phyloP scores from a whole-genome alignment of 2,113 vertebrate genomes.

The Regulus satrapa region DNA sequence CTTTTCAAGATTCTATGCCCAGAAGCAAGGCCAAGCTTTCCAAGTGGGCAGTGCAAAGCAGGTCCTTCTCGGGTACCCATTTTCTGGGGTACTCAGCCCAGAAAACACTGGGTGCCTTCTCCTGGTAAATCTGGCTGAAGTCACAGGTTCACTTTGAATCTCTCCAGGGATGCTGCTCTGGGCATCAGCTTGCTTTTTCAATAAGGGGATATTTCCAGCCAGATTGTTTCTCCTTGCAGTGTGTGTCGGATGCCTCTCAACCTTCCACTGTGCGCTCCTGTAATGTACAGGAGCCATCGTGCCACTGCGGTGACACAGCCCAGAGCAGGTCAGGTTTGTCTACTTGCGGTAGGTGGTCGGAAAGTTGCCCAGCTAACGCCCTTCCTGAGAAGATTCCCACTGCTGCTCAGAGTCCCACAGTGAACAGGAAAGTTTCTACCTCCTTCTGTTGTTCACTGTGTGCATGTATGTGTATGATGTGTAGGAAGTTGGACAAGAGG shows the following conservation, averaged over 20 bases:
- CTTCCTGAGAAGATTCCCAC: neutral
- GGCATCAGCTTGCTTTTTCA: neutral
- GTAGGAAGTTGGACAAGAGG: neutral
- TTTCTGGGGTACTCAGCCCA: neutral
- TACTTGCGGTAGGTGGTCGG: accelerated
- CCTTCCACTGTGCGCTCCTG: neutral
- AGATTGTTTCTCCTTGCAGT: neutral
- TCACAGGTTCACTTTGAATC: neutral
- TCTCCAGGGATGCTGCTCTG: neutral
- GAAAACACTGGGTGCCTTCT: neutral
- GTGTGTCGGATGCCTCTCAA: neutral
- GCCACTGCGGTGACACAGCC: neutral
- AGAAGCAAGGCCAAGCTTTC: neutral
- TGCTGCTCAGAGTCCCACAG: neutral
- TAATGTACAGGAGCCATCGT: accelerated
- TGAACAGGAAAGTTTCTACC: neutral
- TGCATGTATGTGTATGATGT: neutral
- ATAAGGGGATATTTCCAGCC: neutral
- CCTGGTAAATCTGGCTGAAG: neutral
- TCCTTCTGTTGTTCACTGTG: neutral
- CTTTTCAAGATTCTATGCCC: neutral
- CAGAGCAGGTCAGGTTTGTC: neutral
- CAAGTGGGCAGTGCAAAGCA: neutral
- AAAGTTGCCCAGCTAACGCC: neutral
- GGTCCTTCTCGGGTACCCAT: neutral